Evolutionary conservation across 2,113 vertebrate genomes (phyloP).

Genomic region (Epinephelus cyanopodus): DNA sequence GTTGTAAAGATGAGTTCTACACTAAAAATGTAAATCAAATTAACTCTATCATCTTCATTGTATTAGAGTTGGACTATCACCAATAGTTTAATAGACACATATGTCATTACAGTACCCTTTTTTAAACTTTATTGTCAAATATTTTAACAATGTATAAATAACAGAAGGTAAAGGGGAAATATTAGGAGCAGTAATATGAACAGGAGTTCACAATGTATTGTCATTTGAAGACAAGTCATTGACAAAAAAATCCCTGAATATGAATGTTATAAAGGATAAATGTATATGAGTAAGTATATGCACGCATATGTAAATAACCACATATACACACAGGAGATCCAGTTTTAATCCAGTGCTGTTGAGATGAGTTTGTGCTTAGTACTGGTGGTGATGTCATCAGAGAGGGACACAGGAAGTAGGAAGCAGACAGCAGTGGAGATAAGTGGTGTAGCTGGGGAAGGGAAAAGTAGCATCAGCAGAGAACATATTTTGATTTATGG

Average conservation of each 20-base stretch:
- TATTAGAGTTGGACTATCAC: background rate
- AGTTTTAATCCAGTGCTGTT: background rate
- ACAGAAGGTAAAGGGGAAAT: background rate
- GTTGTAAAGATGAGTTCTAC: background rate
- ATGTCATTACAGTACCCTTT: background rate
- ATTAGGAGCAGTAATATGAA: background rate
- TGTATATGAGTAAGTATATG: background rate
- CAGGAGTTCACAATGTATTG: background rate
- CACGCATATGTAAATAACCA: background rate
- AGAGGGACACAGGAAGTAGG: conserved; percentile 2
- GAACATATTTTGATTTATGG: background rate
- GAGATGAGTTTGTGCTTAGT: background rate
- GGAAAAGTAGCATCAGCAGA: background rate
- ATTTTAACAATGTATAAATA: background rate
- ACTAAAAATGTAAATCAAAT: background rate
- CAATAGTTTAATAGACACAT: background rate
- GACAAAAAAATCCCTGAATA: background rate
- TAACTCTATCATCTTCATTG: background rate
- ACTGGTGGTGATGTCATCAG: conserved; percentile 17
- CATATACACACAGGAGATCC: background rate
- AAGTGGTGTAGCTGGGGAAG: background rate
- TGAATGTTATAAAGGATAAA: background rate
- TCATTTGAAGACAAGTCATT: background rate
- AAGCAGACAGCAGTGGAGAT: background rate
- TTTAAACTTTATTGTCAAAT: background rate